phyloP scores from a whole-genome alignment of 2,797 vertebrate species.

The Spheniscus humboldti region DNA sequence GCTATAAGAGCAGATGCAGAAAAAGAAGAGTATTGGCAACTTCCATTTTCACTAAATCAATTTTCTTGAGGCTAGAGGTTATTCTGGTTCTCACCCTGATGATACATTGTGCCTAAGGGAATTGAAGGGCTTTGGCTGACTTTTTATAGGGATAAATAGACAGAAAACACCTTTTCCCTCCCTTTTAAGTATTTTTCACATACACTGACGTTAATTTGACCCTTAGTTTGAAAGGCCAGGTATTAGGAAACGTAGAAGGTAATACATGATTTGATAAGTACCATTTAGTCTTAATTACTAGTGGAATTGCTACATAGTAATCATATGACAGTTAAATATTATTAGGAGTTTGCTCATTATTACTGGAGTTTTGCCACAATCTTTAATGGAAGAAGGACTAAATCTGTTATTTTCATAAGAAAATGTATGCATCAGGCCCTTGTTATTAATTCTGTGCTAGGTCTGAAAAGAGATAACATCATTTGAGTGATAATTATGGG shows the following conservation, averaged over 20 bases:
- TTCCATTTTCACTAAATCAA: slow-evolving; percentile 16
- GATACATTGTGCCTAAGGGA: background rate
- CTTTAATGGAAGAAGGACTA: background rate
- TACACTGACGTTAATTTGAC: background rate
- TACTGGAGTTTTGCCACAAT: background rate
- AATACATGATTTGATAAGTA: background rate
- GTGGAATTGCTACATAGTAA: background rate
- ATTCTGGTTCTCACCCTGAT: background rate
- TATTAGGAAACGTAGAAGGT: background rate
- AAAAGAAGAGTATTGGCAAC: background rate
- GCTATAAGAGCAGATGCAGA: background rate
- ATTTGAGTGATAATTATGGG: background rate
- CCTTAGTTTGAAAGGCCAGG: background rate
- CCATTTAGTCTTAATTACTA: slow-evolving; percentile 29
- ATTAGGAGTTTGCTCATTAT: background rate
- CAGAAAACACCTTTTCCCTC: background rate
- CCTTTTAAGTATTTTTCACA: background rate
- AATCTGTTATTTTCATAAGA: background rate
- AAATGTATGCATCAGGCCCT: background rate
- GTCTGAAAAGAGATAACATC: background rate
- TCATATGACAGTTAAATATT: background rate
- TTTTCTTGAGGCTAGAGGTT: slow-evolving; percentile 9
- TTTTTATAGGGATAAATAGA: background rate
- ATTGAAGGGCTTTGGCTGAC: background rate
- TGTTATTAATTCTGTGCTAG: background rate